Base-by-base conservation (phyloP, 2,888 invertebrate species). In the Pogonocherus hispidulus region DNA sequence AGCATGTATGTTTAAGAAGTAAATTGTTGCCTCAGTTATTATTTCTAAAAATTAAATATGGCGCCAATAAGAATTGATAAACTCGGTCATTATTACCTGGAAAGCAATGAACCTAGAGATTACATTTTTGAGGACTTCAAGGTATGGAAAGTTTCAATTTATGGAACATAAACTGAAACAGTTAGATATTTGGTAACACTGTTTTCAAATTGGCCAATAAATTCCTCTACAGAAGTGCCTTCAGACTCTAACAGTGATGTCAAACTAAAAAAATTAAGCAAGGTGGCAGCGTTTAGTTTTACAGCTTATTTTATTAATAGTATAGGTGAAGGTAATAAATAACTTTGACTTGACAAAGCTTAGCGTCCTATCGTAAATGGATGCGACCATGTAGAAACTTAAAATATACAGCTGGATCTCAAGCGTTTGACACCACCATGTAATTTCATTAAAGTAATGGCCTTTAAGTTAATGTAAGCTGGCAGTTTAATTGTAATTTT, bases 381-480 rank as follows among this genome's bases (percentile, higher is more conserved):
- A 41, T n/a, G 4, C 41, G 41, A n/a, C 41, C 41, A 41, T 3
- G 41, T 41, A 41, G 41, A 41, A 41, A 41, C 41, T 41, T 41
- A 16, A 41, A 41, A 41, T 41, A 41, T 41, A 41, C 41, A 41
- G 41, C 41, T 41, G 16, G 41, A n/a, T 22, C 18, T n/a, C 3
- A 47, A 22, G 52, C 23, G 35, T 46, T 14, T 23, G 57, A 57
- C 57, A 57, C 46, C 46, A 27, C 57, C 9, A 44, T 44, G 46
- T 11, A 55, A 57, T 57, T 22, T 59, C 23, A 19, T 59, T 59
- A 32, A 59, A 59, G 19, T 59, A 59, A 59, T 47, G 59, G 59
- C 47, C 46, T 32, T 59, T 47, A 27, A 19, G 59, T 59, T 59
- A 59, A 47, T 55, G 8, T 47, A 59, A 59, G 59, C 59, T 59